Conservation (phyloP, 2,113 vertebrate genomes). For the Plecotus auritus region DNA sequence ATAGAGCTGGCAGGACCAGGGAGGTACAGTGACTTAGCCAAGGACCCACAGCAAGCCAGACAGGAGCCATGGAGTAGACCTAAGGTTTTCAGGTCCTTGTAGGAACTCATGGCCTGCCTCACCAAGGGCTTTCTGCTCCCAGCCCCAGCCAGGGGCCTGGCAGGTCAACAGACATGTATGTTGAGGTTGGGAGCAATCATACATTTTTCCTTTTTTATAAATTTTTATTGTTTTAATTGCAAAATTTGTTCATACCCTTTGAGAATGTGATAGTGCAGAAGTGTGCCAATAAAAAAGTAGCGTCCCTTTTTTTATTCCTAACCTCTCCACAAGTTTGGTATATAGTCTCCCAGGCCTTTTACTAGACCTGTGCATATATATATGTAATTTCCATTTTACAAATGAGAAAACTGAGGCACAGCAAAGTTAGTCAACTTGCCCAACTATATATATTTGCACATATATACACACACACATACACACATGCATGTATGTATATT, state of each 20-base stretch:
- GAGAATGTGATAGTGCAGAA: background rate
- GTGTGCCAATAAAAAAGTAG: background rate
- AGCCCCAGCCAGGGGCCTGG: background rate
- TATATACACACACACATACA: background rate
- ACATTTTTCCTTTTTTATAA: background rate
- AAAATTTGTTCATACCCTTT: background rate
- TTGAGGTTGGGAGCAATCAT: accelerated
- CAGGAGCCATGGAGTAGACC: background rate
- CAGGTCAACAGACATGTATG: accelerated
- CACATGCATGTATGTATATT: background rate
- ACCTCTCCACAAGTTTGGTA: background rate
- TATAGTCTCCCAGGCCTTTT: background rate
- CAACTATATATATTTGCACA: background rate
- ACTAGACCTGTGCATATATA: background rate
- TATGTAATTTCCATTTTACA: background rate
- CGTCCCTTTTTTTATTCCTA: background rate
- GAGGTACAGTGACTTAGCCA: background rate
- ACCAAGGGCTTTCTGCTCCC: background rate
- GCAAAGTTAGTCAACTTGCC: background rate
- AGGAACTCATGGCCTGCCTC: background rate
- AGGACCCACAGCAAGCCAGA: background rate
- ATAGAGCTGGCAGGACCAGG: background rate
- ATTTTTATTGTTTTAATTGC: background rate
- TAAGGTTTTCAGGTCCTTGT: background rate
- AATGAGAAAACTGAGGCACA: background rate